Base-by-base conservation (phyloP, 2,797 vertebrate species). In the Tinamus major region DNA sequence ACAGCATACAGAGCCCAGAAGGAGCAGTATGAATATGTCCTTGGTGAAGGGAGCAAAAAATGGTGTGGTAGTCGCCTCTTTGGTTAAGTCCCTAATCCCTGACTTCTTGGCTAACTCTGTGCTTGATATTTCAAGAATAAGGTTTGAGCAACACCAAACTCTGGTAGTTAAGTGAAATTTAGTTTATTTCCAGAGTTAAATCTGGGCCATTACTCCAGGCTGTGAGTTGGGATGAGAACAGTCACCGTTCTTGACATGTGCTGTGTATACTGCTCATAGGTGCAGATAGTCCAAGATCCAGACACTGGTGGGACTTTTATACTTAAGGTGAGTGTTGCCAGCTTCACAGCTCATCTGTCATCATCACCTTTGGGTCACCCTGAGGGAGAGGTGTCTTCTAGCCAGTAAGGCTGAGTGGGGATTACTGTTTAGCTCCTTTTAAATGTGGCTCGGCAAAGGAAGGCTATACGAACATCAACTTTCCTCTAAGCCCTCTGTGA, bases 281-380 rank as follows among this genome's bases (percentile, higher is more conserved):
- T 99, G 93, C 98, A 99, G 97, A 97, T 98, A 27, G 98, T 99
- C 84, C 98, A 99, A 96, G 99, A 99, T 92, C 98, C 98, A 41
- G 97, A 98, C 84, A 98, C 98, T 46, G 99, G 98, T 90, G 98
- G 98, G 90, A 99, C 97, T 13, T 99, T 99, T 97, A 97, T 99
- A 76, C 98, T 99, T 35, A 99, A 99, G 99, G 99, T 99, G 97
- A 90, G 98, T 97, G 71, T 44, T 63, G 46, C 26, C 33, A 55
- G n/a, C 59, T 92, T 65, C 35, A 37, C 18, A 27, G 2, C 63
- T 72, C 53, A 33, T 64, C 61, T 87, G 10, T 61, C 53, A 89
- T 33, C 49, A 70, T 59, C 41, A 13, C 56, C 31, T 39, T 39
- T 56, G 51, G 31, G 17, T 24, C 41, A 41, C 70, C 55, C 12